These are phyloP conservation scores for Choristoneura fumiferana DNA, from an alignment of 1,140 invertebrate species.

Conservation along the genomic window DNA sequence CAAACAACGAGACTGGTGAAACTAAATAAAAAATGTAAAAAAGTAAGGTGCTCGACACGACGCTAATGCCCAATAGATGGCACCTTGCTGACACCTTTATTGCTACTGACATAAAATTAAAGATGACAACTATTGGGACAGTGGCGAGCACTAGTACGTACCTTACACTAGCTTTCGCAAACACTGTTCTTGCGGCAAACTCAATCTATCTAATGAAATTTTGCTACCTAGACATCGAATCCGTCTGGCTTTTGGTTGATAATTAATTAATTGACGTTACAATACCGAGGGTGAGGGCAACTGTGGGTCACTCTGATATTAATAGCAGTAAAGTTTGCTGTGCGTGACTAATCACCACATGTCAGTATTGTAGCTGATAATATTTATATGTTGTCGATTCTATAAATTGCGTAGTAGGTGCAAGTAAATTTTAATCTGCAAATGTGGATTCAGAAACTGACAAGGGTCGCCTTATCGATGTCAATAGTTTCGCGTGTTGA, in stretches of 20 bases:
- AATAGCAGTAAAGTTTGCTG: slow-evolving; percentile 42
- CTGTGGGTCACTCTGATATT: slow-evolving; percentile 40
- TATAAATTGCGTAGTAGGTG: not conserved
- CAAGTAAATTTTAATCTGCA: not conserved
- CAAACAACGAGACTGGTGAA: too few relatives aligned
- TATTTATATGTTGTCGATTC: slow-evolving; percentile 14
- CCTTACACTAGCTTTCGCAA: too few relatives aligned
- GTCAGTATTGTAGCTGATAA: slow-evolving; percentile 22
- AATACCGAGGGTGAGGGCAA: slow-evolving; percentile 33
- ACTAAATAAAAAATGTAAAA: too few relatives aligned
- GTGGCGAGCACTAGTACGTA: too few relatives aligned
- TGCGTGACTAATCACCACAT: slow-evolving; percentile 38
- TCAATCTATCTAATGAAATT: slow-evolving; percentile 59
- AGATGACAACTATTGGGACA: too few relatives aligned
- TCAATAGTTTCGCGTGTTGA: too few relatives aligned
- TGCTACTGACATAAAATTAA: too few relatives aligned
- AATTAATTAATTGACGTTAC: slow-evolving; percentile 71
- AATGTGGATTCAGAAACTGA: too few relatives aligned
- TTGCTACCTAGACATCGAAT: slow-evolving; percentile 34
- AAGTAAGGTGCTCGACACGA: too few relatives aligned
- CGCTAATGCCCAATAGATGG: too few relatives aligned
- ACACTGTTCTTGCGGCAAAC: slow-evolving; percentile 15
- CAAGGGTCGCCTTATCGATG: too few relatives aligned
- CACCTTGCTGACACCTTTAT: too few relatives aligned
- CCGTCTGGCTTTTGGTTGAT: slow-evolving; percentile 39